Evolutionary conservation across 2,113 vertebrate genomes (phyloP).

Genomic region (Rhagologus leucostigma): DNA sequence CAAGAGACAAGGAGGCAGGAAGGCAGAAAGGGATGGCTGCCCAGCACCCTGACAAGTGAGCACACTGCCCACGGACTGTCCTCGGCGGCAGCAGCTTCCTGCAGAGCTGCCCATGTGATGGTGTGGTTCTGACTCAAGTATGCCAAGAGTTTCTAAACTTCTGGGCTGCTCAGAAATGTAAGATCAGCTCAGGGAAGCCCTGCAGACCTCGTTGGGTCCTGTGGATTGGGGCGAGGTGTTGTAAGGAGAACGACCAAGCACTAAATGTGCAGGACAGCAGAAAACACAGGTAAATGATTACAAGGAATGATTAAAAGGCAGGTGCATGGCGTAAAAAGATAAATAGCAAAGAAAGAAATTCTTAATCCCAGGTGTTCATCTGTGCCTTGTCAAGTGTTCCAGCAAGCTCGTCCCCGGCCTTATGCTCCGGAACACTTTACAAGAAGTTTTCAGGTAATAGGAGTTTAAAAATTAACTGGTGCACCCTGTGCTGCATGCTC

Average conservation of each 20-base stretch:
- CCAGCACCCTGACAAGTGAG: background rate
- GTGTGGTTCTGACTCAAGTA: fast-evolving
- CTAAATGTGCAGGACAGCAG: background rate
- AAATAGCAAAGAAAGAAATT: background rate
- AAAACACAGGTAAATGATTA: background rate
- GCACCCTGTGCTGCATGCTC: background rate
- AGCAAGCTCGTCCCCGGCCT: background rate
- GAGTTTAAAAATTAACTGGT: conserved; percentile 60
- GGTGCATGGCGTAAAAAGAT: background rate
- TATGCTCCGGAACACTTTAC: background rate
- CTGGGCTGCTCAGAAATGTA: background rate
- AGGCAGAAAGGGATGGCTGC: background rate
- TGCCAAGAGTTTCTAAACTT: background rate
- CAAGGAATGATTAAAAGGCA: background rate
- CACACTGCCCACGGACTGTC: fast-evolving
- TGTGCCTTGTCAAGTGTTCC: background rate
- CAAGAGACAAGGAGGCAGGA: background rate
- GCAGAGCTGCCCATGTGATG: background rate
- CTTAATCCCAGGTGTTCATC: background rate
- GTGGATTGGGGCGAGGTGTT: fast-evolving
- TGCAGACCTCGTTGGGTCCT: fast-evolving
- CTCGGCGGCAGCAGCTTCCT: fast-evolving
- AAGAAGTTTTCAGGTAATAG: conserved; percentile 16
- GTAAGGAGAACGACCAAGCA: fast-evolving
- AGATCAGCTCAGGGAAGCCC: background rate